These are phyloP conservation scores for Masticophis lateralis DNA, from an alignment of 2,797 vertebrate species.

Conservation along the genomic window DNA sequence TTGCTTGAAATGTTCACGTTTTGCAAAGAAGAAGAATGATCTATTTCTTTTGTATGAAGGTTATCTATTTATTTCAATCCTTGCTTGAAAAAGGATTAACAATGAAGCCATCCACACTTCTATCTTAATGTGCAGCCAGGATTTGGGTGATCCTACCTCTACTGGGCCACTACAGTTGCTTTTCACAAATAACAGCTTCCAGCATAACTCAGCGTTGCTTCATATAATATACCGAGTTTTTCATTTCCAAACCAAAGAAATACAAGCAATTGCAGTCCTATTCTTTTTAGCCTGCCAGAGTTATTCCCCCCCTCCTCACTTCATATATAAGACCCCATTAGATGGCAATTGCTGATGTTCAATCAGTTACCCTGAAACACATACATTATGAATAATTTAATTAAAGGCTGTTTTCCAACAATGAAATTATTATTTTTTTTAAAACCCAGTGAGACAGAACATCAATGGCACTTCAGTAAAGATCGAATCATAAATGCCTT, in stretches of 20 bases:
- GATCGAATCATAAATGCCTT: not conserved
- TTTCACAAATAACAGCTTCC: not conserved
- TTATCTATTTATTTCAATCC: not conserved
- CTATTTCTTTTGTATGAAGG: not conserved
- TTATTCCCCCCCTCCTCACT: accelerated
- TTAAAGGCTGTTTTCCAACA: not conserved
- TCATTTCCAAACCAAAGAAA: not conserved
- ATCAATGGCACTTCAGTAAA: not conserved
- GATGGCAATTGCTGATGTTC: not conserved
- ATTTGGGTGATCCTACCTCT: not conserved
- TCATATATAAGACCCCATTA: not conserved
- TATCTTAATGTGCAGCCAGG: not conserved
- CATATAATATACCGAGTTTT: not conserved
- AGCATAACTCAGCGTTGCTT: not conserved
- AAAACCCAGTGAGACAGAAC: not conserved
- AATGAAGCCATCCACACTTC: not conserved
- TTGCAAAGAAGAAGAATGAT: not conserved
- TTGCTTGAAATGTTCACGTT: not conserved
- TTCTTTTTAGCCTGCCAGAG: not conserved
- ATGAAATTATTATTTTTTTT: not conserved
- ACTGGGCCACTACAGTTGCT: not conserved
- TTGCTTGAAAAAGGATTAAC: not conserved
- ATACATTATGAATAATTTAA: not conserved
- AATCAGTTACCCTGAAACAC: not conserved
- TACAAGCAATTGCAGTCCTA: not conserved